Conservation (phyloP, 92 coral and sea anemone species). For the Paragorgia papillata region DNA sequence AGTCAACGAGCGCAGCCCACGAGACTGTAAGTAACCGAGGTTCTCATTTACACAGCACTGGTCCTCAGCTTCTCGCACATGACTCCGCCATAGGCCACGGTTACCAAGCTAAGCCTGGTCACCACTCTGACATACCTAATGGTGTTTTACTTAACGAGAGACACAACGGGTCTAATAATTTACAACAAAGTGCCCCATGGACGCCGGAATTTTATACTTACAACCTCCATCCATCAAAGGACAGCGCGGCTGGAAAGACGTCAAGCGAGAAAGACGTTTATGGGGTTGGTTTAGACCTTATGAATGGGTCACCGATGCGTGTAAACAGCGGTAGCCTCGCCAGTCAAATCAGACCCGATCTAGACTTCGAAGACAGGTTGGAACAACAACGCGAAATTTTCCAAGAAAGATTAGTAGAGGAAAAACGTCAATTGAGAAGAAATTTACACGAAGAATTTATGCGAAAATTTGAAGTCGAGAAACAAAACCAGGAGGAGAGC, state of each 20-base stretch:
- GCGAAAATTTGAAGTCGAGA: constrained; percentile 73
- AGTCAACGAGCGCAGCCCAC: background rate
- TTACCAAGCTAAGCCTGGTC: background rate
- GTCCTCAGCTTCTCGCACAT: background rate
- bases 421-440: constrained; percentile 75
- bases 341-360: constrained; percentile 84
- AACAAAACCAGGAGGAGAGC: constrained; percentile 66
- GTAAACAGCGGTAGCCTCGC: constrained; percentile 75
- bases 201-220: constrained; percentile 17
- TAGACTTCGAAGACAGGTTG: constrained; percentile 92
- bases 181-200: constrained; percentile 1
- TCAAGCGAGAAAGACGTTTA: constrained; percentile 61
- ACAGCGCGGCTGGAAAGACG: constrained; percentile 1
- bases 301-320: constrained; percentile 50
- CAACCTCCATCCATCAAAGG: background rate
- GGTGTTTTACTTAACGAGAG: background rate
- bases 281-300: constrained; percentile 23
- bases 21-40: background rate
- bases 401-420: constrained; percentile 70
- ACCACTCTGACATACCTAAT: background rate
- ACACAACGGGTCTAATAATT: background rate
- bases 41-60: background rate
- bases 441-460: constrained; percentile 77
- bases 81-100: background rate
- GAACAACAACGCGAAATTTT: constrained; percentile 81